Percentiles rank a stretch among this genome's conserved stretches.
Conservation (phyloP, 2,113 vertebrate genomes). For the Alouatta palliata region DNA sequence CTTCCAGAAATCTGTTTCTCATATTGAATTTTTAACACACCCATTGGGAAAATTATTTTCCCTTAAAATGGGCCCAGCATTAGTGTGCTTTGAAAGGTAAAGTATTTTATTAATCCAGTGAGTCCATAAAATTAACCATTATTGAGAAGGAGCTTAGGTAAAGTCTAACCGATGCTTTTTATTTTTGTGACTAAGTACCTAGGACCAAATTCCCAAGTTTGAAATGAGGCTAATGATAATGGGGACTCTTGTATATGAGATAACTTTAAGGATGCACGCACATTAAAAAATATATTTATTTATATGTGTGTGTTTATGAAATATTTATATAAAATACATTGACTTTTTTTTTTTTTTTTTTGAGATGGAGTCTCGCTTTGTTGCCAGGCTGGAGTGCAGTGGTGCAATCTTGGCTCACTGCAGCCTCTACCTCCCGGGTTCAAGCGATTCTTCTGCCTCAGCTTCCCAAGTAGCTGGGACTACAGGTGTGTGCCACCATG, state of each 20-base stretch:
- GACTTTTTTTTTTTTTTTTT: background rate
- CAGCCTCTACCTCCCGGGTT: no score
- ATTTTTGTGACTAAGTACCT: background rate
- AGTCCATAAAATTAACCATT: background rate
- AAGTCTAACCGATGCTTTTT: background rate
- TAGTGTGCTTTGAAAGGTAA: background rate
- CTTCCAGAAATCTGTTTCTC: slow-evolving; percentile 44
- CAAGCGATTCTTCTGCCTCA: no score
- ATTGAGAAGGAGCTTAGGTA: background rate
- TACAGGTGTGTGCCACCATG: no score
- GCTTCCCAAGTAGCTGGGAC: no score
- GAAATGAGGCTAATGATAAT: background rate
- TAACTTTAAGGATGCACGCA: background rate
- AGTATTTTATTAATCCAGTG: background rate
- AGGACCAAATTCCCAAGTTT: background rate
- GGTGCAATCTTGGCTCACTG: no score
- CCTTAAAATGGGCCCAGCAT: slow-evolving; percentile 13
- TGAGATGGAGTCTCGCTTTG: no score
- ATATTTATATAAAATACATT: background rate
- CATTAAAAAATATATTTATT: background rate
- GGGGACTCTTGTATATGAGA: background rate
- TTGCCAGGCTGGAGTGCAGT: no score
- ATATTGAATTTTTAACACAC: background rate
- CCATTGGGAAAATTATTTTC: slow-evolving; percentile 33
- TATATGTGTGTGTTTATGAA: background rate